Conservation (phyloP, 2,888 invertebrate species). For the Chymomyza procnemis region DNA sequence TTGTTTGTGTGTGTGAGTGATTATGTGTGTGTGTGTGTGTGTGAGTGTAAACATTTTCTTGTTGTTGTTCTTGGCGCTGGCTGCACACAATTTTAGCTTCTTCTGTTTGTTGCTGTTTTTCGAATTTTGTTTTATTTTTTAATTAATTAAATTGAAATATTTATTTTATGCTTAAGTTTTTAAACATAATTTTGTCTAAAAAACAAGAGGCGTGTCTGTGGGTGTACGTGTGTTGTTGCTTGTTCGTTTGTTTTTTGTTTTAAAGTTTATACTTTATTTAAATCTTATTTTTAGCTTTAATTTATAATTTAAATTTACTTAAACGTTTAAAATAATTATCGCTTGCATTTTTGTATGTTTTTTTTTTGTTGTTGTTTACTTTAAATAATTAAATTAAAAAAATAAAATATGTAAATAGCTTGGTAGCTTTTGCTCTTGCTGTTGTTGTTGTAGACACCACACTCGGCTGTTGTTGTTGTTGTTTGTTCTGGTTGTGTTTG, state of each 20-base stretch:
- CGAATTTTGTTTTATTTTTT: slow-evolving; percentile 1
- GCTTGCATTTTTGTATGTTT: slow-evolving; percentile 71
- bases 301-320: slow-evolving; percentile 79
- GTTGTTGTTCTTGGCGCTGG: slow-evolving; percentile 41
- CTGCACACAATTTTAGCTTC: slow-evolving; percentile 17
- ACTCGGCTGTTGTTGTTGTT: slow-evolving; percentile 26
- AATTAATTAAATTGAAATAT: slow-evolving; percentile 22
- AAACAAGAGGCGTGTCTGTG: slow-evolving; percentile 30
- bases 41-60: slow-evolving; percentile 38
- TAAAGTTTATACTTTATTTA: slow-evolving; percentile 54
- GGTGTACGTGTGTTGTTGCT: slow-evolving; percentile 10
- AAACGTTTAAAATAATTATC: slow-evolving; percentile 79
- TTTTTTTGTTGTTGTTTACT: slow-evolving; percentile 60
- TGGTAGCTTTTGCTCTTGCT: slow-evolving; percentile 49
- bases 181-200: slow-evolving; percentile 51
- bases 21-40: slow-evolving; percentile 26
- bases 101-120: slow-evolving; percentile 31
- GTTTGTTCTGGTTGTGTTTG: slow-evolving; percentile 16
- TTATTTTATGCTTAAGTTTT: slow-evolving; percentile 16
- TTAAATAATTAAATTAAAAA: slow-evolving; percentile 78
- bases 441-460: slow-evolving; percentile 34
- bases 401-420: slow-evolving; percentile 72
- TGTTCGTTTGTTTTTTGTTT: slow-evolving; percentile 12
- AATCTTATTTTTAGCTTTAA: slow-evolving; percentile 75
- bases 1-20: slow-evolving; percentile 60